Percentiles rank a stretch among this genome's conserved stretches.
phyloP scores from a whole-genome alignment of 1,140 invertebrate species.

The Temnothorax curvispinosus region DNA sequence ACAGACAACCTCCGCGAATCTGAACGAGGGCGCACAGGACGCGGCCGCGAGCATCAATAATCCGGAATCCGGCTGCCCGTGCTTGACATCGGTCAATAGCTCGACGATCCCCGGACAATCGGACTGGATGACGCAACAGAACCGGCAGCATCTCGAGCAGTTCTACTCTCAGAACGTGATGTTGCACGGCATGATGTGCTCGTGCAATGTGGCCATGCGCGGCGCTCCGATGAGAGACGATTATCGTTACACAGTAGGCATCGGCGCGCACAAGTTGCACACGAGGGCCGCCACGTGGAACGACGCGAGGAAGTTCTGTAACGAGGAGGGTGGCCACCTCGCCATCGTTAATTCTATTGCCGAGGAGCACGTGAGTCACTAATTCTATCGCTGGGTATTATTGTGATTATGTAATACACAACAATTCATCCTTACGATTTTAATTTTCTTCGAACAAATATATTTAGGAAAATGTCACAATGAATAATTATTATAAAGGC shows the following conservation, averaged over 20 bases:
- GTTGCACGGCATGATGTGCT: constrained; percentile 79
- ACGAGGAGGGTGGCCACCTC: constrained; percentile 82
- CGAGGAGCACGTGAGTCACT: constrained; percentile 76
- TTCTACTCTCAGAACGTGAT: constrained; percentile 32
- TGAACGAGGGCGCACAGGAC: background rate
- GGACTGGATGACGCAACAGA: background rate
- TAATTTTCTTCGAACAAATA: background rate
- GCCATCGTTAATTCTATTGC: constrained; percentile 80
- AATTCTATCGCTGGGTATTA: background rate
- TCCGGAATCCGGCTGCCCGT: constrained; percentile 7
- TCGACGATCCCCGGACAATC: constrained; percentile 19
- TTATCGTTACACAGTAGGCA: constrained; percentile 76
- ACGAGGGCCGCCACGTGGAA: constrained; percentile 80
- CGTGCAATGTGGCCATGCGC: constrained; percentile 74
- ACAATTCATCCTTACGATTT: background rate
- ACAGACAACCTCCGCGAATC: background rate
- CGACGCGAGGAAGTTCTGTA: constrained; percentile 80
- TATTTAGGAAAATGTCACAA: background rate
- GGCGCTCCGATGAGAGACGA: constrained; percentile 77
- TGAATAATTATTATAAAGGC: background rate
- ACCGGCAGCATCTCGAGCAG: constrained; percentile 6
- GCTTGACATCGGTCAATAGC: constrained; percentile 17
- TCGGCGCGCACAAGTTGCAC: constrained; percentile 82
- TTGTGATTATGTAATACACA: background rate
- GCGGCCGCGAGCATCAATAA: constrained; percentile 20